Evolutionary conservation across 2,888 invertebrate genomes (phyloP), one percentile per base, ranked within the genome.

Genomic region (Heliconius cydno): DNA sequence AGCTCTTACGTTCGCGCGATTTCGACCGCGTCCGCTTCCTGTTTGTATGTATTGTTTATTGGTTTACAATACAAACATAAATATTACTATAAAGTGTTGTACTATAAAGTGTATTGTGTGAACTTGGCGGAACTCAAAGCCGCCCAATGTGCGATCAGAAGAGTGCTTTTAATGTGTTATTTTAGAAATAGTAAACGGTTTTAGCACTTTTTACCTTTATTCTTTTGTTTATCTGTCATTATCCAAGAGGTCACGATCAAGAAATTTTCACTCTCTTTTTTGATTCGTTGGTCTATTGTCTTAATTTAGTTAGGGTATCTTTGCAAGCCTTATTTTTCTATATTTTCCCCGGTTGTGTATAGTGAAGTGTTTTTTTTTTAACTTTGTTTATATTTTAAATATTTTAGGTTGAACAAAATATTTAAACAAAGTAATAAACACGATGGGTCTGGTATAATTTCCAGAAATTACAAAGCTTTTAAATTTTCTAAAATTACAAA

Each of bases 21-120:
- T 85, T 86, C 85, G 85, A 84, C 84, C 85, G 84, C 84, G 81
- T 86, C 87, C 86, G 85, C 72, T 84, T 84, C 84, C 83, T 82
- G 83, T 57, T 52, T 41, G 34, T 70, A 63, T 63, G 60, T 34
- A 66, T 46, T 63, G 65, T 75, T 46, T 75, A 65, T 75, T 65
- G 63, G 28, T 75, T 75, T 65, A 65, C 65, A 41, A 63, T 46
- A 41, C 25, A 46, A 75, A 63, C 3, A 75, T 63, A 68, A 25
- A 68, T 70, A n/a, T 38, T 12, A 12, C n/a, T 25, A 70, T 70
- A 41, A 13, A 15, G 6, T 68, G 13, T 22, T n/a, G n/a, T n/a
- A n/a, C n/a, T n/a, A n/a, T n/a, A n/a, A n/a, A n/a, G 6, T 34
- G 67, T 38, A 13, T 7, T 66, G 34, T 67, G 34, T 34, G 25